Evolutionary conservation across 23 tunicate species (phyloP).

Genomic region (Trididemnum nubilum): DNA sequence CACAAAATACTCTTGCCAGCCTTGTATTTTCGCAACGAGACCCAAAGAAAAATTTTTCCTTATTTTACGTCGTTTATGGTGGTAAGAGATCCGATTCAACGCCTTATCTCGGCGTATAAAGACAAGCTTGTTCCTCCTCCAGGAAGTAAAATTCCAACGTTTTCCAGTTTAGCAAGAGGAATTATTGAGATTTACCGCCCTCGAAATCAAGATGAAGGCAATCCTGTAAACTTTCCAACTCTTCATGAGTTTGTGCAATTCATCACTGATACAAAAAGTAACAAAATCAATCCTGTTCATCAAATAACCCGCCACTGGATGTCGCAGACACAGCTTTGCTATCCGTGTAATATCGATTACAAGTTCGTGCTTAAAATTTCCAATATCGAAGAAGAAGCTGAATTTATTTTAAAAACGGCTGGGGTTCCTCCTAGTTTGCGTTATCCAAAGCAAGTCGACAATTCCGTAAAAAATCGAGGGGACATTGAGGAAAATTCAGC

Average conservation of each 20-base stretch:
- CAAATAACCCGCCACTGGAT: constrained; percentile 60
- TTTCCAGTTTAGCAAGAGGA: constrained; percentile 17
- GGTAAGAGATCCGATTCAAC: constrained; percentile 47
- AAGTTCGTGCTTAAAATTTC: constrained; percentile 37
- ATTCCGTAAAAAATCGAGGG: too few relatives aligned
- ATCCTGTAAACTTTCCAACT: constrained; percentile 10
- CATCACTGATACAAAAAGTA: constrained; percentile 9
- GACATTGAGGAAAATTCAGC: too few relatives aligned
- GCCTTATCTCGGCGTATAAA: constrained; percentile 43
- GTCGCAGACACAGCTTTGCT: constrained; percentile 51
- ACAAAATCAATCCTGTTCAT: constrained; percentile 12
- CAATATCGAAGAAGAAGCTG: constrained; percentile 36
- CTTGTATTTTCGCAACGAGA: constrained; percentile 17
- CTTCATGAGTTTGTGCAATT: constrained; percentile 28
- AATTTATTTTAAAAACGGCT: neutral
- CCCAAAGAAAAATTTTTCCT: neutral
- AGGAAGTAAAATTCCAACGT: constrained; percentile 7
- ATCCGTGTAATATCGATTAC: constrained; percentile 69
- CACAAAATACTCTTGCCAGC: constrained; percentile 14
- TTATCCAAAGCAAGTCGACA: constrained; percentile 20
- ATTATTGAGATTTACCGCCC: constrained; percentile 19
- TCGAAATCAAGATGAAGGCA: neutral
- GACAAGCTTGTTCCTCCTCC: constrained; percentile 28
- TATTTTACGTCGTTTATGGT: constrained; percentile 36
- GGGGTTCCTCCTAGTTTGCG: constrained; percentile 15